These are phyloP conservation scores for Strigamia maritima DNA, from an alignment of 2,888 invertebrate species.

Conservation along the genomic window DNA sequence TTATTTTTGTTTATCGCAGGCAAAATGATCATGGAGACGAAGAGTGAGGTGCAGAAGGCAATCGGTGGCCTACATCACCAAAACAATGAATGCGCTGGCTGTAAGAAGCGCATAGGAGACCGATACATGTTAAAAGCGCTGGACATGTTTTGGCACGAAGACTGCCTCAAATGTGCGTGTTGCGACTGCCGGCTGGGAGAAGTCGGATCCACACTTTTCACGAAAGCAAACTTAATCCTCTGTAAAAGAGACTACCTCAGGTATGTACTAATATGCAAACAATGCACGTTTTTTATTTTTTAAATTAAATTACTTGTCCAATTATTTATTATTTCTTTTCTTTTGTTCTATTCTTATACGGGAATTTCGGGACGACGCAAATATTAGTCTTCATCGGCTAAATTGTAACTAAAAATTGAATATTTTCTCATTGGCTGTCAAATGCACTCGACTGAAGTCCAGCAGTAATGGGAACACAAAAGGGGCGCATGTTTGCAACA, in stretches of 20 bases:
- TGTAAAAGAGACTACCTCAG: conserved; percentile 90
- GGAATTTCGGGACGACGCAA: too few species aligned
- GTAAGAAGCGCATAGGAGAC: conserved; percentile 80
- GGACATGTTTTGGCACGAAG: conserved; percentile 90
- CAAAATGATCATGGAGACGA: conserved; percentile 36
- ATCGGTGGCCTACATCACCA: conserved; percentile 51
- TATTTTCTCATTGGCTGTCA: too few species aligned
- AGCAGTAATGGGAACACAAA: too few species aligned
- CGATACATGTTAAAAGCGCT: conserved; percentile 79
- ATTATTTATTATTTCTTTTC: too few species aligned
- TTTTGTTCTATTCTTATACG: too few species aligned
- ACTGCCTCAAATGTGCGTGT: conserved; percentile 87
- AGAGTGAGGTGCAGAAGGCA: conserved; percentile 34
- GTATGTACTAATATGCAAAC: too few species aligned
- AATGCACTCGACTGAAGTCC: too few species aligned
- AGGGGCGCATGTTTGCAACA: not conserved
- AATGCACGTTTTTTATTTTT: too few species aligned
- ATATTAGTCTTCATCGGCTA: too few species aligned
- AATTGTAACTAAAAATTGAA: too few species aligned
- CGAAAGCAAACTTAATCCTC: conserved; percentile 83
- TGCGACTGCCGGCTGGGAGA: conserved; percentile 91
- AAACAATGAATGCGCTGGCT: conserved; percentile 69
- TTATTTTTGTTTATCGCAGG: not conserved
- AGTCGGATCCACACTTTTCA: conserved; percentile 84
- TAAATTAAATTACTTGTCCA: too few species aligned